phyloP scores from a whole-genome alignment of 1,140 invertebrate species.

The Cotesia vestalis region DNA sequence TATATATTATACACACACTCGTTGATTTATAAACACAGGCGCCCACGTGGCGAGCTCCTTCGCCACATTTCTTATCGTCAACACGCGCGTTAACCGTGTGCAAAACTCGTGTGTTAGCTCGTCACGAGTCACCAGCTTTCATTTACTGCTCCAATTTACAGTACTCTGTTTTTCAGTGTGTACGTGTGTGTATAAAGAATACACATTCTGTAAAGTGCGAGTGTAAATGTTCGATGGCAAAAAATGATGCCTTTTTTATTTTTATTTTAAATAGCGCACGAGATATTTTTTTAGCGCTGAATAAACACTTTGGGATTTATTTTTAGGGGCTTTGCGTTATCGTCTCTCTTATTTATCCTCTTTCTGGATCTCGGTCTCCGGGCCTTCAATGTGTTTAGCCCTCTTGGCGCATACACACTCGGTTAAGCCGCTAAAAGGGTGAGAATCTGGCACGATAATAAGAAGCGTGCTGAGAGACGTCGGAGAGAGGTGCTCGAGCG shows the following conservation, averaged over 20 bases:
- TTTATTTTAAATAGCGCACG: too few relatives aligned
- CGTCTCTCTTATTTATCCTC: too few relatives aligned
- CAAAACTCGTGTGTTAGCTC: not conserved
- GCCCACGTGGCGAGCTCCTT: slow-evolving; percentile 26
- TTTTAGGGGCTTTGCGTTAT: too few relatives aligned
- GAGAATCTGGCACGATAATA: slow-evolving; percentile 1
- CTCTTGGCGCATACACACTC: too few relatives aligned
- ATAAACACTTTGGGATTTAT: too few relatives aligned
- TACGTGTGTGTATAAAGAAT: too few relatives aligned
- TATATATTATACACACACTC: slow-evolving; percentile 7
- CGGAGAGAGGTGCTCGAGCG: slow-evolving; percentile 27
- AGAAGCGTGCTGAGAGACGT: not conserved
- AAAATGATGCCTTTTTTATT: too few relatives aligned
- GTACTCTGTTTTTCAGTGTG: too few relatives aligned
- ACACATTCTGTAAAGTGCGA: too few relatives aligned
- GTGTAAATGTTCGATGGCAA: too few relatives aligned
- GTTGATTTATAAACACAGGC: slow-evolving; percentile 29
- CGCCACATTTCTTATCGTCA: slow-evolving; percentile 15
- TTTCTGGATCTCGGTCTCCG: not conserved
- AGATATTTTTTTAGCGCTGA: too few relatives aligned
- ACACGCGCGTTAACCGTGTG: slow-evolving; percentile 8
- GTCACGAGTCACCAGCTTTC: slow-evolving; percentile 2
- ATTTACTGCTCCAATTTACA: not conserved
- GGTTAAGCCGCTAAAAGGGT: not conserved
- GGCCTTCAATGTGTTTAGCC: not conserved